Percentiles rank a stretch among this genome's conserved stretches.
Conservation (phyloP, 2,888 invertebrate genomes). For the Allolobophora icterica region DNA sequence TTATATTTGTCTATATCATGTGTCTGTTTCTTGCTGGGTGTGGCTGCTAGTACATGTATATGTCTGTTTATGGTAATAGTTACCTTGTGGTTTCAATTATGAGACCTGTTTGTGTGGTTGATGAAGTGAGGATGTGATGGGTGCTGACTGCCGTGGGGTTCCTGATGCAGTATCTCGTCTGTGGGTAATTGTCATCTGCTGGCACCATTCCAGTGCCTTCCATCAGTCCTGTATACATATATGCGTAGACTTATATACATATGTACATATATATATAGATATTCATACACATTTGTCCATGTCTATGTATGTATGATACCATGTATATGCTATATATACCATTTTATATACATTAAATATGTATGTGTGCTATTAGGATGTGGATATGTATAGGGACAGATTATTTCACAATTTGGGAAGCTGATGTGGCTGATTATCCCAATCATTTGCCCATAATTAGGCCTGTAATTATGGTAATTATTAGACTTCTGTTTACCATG, state of each 20-base stretch:
- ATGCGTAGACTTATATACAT: too few relatives aligned
- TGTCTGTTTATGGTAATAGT: neutral
- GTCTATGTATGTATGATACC: too few relatives aligned
- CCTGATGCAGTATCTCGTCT: too few relatives aligned
- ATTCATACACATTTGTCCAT: neutral
- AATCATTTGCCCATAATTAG: neutral
- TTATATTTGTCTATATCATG: too few relatives aligned
- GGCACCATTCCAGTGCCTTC: neutral
- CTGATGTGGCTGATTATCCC: neutral
- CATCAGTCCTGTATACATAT: neutral
- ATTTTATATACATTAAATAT: neutral
- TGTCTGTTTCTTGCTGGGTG: neutral
- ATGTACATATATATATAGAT: neutral
- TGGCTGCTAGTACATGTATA: too few relatives aligned
- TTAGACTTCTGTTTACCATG: neutral
- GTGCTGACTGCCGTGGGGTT: too few relatives aligned
- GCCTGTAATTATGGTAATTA: neutral
- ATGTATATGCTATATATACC: too few relatives aligned
- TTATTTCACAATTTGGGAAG: neutral
- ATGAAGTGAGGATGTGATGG: neutral
- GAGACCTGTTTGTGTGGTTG: neutral
- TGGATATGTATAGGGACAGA: neutral
- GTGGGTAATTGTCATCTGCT: neutral
- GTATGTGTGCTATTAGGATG: neutral
- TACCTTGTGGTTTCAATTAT: neutral